Conservation (phyloP, 2,113 vertebrate species). For the Cacatua alba region DNA sequence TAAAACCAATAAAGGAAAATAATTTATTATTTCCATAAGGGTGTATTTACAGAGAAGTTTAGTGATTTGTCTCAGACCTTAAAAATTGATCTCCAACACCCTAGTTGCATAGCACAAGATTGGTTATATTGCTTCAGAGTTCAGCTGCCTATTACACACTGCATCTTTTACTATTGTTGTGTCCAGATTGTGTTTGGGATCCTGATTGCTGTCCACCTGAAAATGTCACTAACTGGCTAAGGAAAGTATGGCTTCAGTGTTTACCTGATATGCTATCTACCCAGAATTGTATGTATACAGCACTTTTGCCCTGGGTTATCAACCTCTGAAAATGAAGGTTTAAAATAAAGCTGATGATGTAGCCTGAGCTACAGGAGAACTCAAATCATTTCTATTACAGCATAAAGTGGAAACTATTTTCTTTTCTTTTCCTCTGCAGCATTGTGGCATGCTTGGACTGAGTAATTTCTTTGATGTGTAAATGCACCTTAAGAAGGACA, state of each 20-base stretch:
- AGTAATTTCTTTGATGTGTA: conserved; percentile 80
- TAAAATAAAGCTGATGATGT: conserved; percentile 43
- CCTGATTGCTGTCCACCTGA: background rate
- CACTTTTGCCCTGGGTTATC: background rate
- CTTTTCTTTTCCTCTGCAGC: background rate
- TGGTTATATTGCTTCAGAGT: background rate
- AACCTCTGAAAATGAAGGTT: conserved; percentile 2
- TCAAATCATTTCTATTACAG: conserved; percentile 43
- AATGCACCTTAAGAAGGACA: conserved; percentile 77
- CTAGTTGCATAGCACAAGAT: background rate
- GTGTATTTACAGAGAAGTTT: background rate
- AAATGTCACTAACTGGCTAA: background rate
- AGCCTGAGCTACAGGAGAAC: conserved; percentile 14
- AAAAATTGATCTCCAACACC: background rate
- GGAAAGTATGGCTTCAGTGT: background rate
- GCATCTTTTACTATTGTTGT: background rate
- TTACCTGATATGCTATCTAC: background rate
- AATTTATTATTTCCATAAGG: background rate
- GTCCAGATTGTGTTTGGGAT: background rate
- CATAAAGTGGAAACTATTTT: background rate
- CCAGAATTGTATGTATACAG: background rate
- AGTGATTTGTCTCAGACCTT: background rate
- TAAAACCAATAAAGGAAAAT: background rate
- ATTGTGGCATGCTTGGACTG: conserved; percentile 43
- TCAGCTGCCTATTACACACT: background rate